Base-by-base conservation (phyloP, 2,797 vertebrate genomes). In the Allobates femoralis region DNA sequence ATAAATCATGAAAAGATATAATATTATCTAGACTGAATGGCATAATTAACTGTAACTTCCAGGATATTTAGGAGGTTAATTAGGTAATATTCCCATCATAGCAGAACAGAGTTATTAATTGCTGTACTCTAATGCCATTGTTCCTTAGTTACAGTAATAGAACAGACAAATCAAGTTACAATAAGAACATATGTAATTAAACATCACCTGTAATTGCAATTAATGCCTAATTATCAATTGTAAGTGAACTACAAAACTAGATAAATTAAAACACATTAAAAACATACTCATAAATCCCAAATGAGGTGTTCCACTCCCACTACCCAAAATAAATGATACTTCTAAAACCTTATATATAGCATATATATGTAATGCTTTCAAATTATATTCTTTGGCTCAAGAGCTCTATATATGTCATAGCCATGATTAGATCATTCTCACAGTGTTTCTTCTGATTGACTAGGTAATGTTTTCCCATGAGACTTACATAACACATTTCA, bases 31-130 rank as follows among this genome's bases (percentile, higher is more conserved):
- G n/a, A 66, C 41, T 28, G 41, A 51, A 51, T 64, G 32, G 28
- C 62, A 64, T 67, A 81, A 81, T 66, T 62, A 75, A 50, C 53
- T 75, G 67, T 74, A 83, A 83, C 81, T 83, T 83, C 81, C 69
- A 83, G 53, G 81, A 83, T 83, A 74, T 83, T 74, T 74, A 83
- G 53, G 53, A 83, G 69, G 81, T 83, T 83, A 83, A 83, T 83
- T 83, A 62, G 81, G 81, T 71, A 83, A 83, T 74, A 50, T 83
- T 62, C 67, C 69, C 34, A 83, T 75, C 81, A 83, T 46, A 62
- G 73, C n/a, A 83, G 81, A 83, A 58, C 55, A 62, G 69, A 60
- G 46, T 60, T 83, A 74, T 75, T 58, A 83, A 83, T 83, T 83
- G 34, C 53, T 62, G 34, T 83, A 56, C 69, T 58, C 53, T 62